Conservation (phyloP, 2,888 invertebrate species). For the Piscicola geometra region DNA sequence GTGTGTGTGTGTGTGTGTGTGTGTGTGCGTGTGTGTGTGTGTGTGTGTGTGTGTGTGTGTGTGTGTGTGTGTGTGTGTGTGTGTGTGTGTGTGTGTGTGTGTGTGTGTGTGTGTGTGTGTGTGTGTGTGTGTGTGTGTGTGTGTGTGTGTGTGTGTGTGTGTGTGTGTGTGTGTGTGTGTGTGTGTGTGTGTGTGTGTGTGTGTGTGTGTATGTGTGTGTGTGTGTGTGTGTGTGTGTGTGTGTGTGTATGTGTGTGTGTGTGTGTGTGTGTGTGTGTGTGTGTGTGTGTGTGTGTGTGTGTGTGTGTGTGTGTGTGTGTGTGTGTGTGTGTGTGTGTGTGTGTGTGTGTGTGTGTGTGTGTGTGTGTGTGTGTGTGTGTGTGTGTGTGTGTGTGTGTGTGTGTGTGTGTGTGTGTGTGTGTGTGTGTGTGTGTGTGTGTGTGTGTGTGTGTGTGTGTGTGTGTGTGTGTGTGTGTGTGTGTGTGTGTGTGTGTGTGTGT, state of each 20-base stretch:
- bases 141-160: slow-evolving; percentile 4
- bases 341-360: slow-evolving; percentile 33
- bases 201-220: slow-evolving; percentile 18
- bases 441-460: slow-evolving; percentile 32
- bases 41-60: slow-evolving; percentile 4
- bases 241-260: slow-evolving; percentile 2
- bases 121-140: slow-evolving; percentile 4
- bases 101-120: slow-evolving; percentile 4
- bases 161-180: slow-evolving; percentile 11
- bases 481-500: slow-evolving; percentile 29
- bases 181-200: slow-evolving; percentile 19
- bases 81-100: slow-evolving; percentile 4
- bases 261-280: too few relatives aligned
- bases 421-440: slow-evolving; percentile 33
- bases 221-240: slow-evolving; percentile 19
- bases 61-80: slow-evolving; percentile 4
- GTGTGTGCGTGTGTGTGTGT: slow-evolving; percentile 1
- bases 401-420: slow-evolving; percentile 29
- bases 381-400: slow-evolving; percentile 32
- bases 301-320: slow-evolving; percentile 12
- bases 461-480: slow-evolving; percentile 32
- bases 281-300: too few relatives aligned
- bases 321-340: slow-evolving; percentile 31
- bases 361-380: slow-evolving; percentile 30
- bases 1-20: slow-evolving; percentile 4